These are phyloP conservation scores for Microcaecilia unicolor DNA, from an alignment of 2,797 vertebrate genomes.

Conservation along the genomic window DNA sequence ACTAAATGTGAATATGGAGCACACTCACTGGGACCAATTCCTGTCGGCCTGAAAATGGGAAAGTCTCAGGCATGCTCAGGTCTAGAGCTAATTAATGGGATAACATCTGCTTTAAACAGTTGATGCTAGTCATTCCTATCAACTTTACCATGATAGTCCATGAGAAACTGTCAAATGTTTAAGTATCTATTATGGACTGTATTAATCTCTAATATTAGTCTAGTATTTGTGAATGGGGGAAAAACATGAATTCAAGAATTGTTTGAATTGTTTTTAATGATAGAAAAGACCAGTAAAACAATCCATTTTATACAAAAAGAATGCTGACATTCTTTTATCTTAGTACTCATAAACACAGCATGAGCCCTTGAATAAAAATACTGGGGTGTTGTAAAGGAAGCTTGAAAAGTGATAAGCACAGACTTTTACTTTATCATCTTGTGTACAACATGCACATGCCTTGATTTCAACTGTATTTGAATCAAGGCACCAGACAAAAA, in stretches of 20 bases:
- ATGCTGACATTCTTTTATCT: conserved; percentile 19
- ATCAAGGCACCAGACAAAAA: conserved; percentile 6
- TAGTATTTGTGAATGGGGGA: conserved; percentile 13
- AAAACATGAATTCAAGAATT: conserved; percentile 29
- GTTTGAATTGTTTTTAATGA: conserved; percentile 21
- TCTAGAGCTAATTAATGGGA: conserved; percentile 71
- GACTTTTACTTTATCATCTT: conserved; percentile 28
- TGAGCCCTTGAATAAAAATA: conserved; percentile 23
- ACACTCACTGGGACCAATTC: conserved; percentile 68
- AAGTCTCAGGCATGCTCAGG: conserved; percentile 56
- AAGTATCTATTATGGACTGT: conserved; percentile 45
- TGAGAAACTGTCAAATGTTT: conserved; percentile 50
- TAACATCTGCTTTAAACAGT: conserved; percentile 66
- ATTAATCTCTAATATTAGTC: conserved; percentile 39
- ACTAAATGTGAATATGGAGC: conserved; percentile 65
- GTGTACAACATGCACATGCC: neutral
- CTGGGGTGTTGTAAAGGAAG: conserved; percentile 8
- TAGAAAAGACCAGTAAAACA: too few relatives aligned
- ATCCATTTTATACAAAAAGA: conserved; percentile 19
- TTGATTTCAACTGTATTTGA: conserved; percentile 9
- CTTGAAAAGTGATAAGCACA: conserved; percentile 24
- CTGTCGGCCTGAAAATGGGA: conserved; percentile 60
- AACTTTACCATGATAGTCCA: conserved; percentile 46
- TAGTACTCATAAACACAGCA: conserved; percentile 31
- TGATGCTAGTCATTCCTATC: conserved; percentile 54